Conservation (phyloP, 2,888 invertebrate species). For the Drosophila yooni region DNA sequence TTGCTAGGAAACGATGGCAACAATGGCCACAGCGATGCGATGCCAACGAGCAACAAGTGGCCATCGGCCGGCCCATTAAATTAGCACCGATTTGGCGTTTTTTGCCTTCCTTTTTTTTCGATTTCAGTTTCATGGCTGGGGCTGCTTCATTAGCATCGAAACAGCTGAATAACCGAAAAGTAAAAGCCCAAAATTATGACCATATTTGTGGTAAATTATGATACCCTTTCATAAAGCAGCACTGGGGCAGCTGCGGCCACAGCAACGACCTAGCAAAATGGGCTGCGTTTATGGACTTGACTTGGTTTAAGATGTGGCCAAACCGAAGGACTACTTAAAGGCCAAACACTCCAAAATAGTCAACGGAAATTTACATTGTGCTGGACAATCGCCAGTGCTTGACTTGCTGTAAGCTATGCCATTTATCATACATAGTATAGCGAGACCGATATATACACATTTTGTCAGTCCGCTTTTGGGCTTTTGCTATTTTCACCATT, state of each 20-base stretch:
- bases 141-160: slow-evolving; percentile 65
- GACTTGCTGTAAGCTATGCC: slow-evolving; percentile 78
- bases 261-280: slow-evolving; percentile 62
- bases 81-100: slow-evolving; percentile 50
- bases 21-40: slow-evolving; percentile 24
- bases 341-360: slow-evolving; percentile 65
- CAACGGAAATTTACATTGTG: slow-evolving; percentile 76
- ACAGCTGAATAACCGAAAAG: slow-evolving; percentile 49
- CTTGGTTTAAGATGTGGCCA: slow-evolving; percentile 46
- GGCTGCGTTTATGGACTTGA: slow-evolving; percentile 19
- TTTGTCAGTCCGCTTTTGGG: slow-evolving; percentile 65
- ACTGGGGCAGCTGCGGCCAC: slow-evolving; percentile 39
- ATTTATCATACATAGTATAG: slow-evolving; percentile 76
- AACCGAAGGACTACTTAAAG: slow-evolving; percentile 61
- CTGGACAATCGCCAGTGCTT: slow-evolving; percentile 74
- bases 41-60: slow-evolving; percentile 69
- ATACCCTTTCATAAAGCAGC: slow-evolving; percentile 78
- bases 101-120: slow-evolving; percentile 23
- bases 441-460: slow-evolving; percentile 62
- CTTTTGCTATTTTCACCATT: slow-evolving; percentile 74
- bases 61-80: slow-evolving; percentile 64
- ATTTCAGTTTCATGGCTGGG: slow-evolving; percentile 51
- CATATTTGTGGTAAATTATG: slow-evolving; percentile 83
- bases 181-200: slow-evolving; percentile 80
- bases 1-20: slow-evolving; percentile 70